phyloP scores from a whole-genome alignment of 2,113 vertebrate species.

The Meles meles region DNA sequence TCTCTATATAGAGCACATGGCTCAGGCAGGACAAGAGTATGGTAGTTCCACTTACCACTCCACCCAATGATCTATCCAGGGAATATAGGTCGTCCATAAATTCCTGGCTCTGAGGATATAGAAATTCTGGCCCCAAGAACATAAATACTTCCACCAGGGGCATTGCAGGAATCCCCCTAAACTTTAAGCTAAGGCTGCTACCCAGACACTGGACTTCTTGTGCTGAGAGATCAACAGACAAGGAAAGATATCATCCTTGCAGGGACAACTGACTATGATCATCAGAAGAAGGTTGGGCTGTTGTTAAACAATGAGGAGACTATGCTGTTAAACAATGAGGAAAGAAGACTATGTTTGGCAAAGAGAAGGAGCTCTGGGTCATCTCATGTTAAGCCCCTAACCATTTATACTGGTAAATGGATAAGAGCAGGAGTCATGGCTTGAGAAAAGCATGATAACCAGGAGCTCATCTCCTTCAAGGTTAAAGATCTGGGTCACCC shows the following conservation, averaged over 20 bases:
- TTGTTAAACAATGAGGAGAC: background rate
- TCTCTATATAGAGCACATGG: background rate
- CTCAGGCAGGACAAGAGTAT: background rate
- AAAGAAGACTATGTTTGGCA: background rate
- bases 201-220: background rate
- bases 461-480: background rate
- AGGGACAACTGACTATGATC: background rate
- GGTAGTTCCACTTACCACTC: background rate
- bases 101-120: background rate
- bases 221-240: background rate
- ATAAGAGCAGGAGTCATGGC: background rate
- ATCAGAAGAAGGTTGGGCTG: background rate
- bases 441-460: background rate
- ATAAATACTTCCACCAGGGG: background rate
- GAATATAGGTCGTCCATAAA: background rate
- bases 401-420: background rate
- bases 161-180: background rate
- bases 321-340: background rate
- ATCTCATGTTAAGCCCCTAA: background rate
- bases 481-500: background rate
- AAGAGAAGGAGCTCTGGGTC: background rate
- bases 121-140: background rate
- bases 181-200: background rate
- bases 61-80: background rate
- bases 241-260: background rate